phyloP scores from a whole-genome alignment of 2,888 invertebrate species.

The Parnassius glacialis region DNA sequence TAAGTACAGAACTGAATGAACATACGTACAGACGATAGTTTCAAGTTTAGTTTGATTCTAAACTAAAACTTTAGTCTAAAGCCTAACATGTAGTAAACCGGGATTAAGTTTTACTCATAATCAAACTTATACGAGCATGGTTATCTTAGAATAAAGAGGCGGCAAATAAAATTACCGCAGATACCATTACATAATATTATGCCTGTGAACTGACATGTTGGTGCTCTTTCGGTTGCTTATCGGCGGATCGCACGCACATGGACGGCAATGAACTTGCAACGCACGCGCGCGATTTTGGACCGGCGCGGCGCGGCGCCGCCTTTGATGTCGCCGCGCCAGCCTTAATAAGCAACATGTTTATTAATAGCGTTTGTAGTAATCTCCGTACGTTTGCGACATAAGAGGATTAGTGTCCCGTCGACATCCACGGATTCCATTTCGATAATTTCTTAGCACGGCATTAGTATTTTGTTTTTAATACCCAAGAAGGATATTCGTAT shows the following conservation, averaged over 20 bases:
- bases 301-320: conserved; percentile 28
- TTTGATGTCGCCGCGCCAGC: conserved; percentile 34
- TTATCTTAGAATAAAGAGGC: too few relatives aligned
- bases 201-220: conserved; percentile 25
- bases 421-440: conserved; percentile 1
- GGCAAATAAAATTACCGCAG: neutral
- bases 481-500: neutral
- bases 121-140: too few relatives aligned
- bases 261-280: conserved; percentile 62
- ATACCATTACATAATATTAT: neutral
- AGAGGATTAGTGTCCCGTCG: conserved; percentile 9
- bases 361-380: conserved; percentile 24
- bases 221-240: conserved; percentile 48
- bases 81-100: too few relatives aligned
- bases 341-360: conserved; percentile 21
- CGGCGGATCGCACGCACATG: conserved; percentile 52
- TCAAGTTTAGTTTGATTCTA: too few relatives aligned
- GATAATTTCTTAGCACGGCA: neutral
- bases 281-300: conserved; percentile 33
- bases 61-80: too few relatives aligned
- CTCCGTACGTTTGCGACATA: conserved; percentile 15
- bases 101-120: too few relatives aligned
- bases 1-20: too few relatives aligned
- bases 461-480: neutral
- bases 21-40: too few relatives aligned